Percentiles rank a stretch among this genome's conserved stretches.
Evolutionary conservation across 2,113 vertebrate species (phyloP).

Genomic region (Trochalopteron elliotii): DNA sequence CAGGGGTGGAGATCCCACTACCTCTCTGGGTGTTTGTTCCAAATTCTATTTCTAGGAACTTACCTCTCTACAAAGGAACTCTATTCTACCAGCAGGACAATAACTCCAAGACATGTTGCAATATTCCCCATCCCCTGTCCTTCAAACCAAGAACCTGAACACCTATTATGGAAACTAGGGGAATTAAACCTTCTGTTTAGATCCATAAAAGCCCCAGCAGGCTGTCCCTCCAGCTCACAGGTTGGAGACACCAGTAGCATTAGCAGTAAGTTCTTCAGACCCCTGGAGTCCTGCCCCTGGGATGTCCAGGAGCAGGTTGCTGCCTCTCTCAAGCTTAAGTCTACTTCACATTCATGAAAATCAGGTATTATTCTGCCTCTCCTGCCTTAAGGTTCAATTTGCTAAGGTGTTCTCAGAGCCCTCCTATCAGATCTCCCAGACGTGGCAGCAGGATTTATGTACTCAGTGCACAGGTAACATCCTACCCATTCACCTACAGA

Average conservation of each 20-base stretch:
- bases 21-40: background rate
- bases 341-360: background rate
- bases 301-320: background rate
- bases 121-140: background rate
- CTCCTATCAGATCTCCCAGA: background rate
- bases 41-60: background rate
- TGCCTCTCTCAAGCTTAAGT: background rate
- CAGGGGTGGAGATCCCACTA: background rate
- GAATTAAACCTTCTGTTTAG: background rate
- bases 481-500: accelerated
- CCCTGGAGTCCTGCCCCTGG: background rate
- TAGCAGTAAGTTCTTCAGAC: background rate
- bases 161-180: background rate
- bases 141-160: background rate
- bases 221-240: background rate
- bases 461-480: accelerated
- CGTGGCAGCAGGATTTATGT: background rate
- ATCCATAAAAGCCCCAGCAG: background rate
- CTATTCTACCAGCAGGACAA: background rate
- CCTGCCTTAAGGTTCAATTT: background rate
- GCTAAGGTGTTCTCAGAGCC: background rate
- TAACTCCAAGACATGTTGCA: background rate
- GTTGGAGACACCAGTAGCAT: background rate
- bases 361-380: background rate
- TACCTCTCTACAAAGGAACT: background rate